Conservation (phyloP, 2,113 vertebrate genomes). For the Physeter macrocephalus region DNA sequence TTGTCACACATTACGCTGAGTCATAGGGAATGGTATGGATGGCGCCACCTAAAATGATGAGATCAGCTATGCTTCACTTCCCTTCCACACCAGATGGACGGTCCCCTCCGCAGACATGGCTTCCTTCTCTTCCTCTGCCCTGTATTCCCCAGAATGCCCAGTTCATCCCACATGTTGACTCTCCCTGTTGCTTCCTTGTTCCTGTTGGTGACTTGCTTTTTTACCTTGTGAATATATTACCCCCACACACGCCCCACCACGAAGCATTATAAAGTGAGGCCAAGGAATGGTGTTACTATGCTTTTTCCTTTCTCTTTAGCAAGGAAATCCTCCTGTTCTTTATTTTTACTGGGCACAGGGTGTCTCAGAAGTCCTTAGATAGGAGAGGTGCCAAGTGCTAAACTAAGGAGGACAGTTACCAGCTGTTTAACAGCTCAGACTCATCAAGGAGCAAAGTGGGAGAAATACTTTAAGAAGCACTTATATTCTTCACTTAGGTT, state of each 20-base stretch:
- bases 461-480: neutral
- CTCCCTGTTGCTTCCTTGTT: neutral
- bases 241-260: rapidly evolving
- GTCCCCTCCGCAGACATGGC: neutral
- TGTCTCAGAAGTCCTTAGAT: neutral
- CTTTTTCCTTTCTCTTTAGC: neutral
- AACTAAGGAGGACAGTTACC: neutral
- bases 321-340: neutral
- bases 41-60: neutral
- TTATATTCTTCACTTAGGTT: neutral
- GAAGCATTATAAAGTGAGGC: neutral
- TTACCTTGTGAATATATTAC: neutral
- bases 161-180: neutral
- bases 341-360: neutral
- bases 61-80: neutral
- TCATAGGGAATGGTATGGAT: neutral
- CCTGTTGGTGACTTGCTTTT: neutral
- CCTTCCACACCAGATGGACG: neutral
- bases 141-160: neutral
- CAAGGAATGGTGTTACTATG: neutral
- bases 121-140: neutral
- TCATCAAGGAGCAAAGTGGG: neutral
- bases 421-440: neutral
- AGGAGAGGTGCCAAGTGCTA: neutral
- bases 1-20: neutral